phyloP scores from a whole-genome alignment of 2,888 invertebrate species.

The Agrotis puta region DNA sequence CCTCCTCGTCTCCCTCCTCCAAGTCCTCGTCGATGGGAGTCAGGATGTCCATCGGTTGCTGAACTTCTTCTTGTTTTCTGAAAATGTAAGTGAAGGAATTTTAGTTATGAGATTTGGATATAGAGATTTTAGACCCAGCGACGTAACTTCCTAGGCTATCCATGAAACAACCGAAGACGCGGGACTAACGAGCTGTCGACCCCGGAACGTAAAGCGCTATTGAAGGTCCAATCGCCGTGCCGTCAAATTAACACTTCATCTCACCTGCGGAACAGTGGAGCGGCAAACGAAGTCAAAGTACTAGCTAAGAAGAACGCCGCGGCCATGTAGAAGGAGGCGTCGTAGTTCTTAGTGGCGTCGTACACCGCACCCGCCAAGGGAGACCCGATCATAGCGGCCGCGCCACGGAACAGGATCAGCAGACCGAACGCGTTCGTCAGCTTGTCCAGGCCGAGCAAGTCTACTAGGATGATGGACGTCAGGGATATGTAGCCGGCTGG shows the following conservation, averaged over 20 bases:
- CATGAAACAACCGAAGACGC: no score
- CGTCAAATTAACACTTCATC: no score
- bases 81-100: neutral
- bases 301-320: constrained; percentile 96
- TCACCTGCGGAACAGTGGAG: constrained; percentile 92
- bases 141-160: no score
- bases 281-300: constrained; percentile 95
- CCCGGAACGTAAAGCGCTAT: no score
- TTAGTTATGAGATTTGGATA: neutral
- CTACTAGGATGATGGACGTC: constrained; percentile 99
- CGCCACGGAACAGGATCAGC: constrained; percentile 98
- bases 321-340: constrained; percentile 97
- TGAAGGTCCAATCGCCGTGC: no score
- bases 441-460: constrained; percentile 98
- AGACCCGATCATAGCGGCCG: constrained; percentile 97
- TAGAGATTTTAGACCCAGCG: no score
- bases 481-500: constrained; percentile 99
- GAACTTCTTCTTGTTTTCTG: constrained; percentile 91
- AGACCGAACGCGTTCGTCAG: constrained; percentile 99
- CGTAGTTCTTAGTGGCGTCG: constrained; percentile 96
- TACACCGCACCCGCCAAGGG: constrained; percentile 97
- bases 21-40: constrained; percentile 95
- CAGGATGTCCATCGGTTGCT: constrained; percentile 93
- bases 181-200: no score
- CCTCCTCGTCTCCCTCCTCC: constrained; percentile 94